Evolutionary conservation across 2,888 invertebrate genomes (phyloP).

Genomic region (Anodontia alba): DNA sequence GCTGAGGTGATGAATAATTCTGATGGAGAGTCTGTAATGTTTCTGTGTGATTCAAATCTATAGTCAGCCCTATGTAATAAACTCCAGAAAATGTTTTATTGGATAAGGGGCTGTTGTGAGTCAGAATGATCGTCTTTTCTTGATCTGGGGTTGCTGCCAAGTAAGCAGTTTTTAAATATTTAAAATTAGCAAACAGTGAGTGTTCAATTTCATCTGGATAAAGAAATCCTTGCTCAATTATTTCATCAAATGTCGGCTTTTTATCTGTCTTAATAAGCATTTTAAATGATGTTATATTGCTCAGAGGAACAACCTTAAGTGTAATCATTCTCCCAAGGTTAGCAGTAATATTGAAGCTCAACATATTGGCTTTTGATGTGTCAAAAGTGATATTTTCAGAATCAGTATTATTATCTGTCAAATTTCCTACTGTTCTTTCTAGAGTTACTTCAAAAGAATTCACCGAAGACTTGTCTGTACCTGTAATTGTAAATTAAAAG

Average conservation of each 20-base stretch:
- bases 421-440: conserved; percentile 11
- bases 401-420: not conserved
- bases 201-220: conserved; percentile 36
- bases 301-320: conserved; percentile 8
- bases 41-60: conserved; percentile 39
- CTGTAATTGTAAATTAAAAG: conserved; percentile 31
- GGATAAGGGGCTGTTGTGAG: not conserved
- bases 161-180: not conserved
- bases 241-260: conserved; percentile 34
- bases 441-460: conserved; percentile 35
- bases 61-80: conserved; percentile 34
- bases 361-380: conserved; percentile 23
- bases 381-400: conserved; percentile 27
- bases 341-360: conserved; percentile 47
- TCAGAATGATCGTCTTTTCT: not conserved
- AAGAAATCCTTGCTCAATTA: conserved; percentile 24
- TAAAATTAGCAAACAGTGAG: conserved; percentile 5
- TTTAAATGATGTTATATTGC: conserved; percentile 20
- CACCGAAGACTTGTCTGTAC: conserved; percentile 5
- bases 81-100: not conserved
- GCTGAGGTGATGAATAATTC: conserved; percentile 2
- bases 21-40: conserved; percentile 20
- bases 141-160: not conserved
- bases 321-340: conserved; percentile 23
- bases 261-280: conserved; percentile 28